phyloP scores from a whole-genome alignment of 2,113 vertebrate species.

The Salvator merianae region DNA sequence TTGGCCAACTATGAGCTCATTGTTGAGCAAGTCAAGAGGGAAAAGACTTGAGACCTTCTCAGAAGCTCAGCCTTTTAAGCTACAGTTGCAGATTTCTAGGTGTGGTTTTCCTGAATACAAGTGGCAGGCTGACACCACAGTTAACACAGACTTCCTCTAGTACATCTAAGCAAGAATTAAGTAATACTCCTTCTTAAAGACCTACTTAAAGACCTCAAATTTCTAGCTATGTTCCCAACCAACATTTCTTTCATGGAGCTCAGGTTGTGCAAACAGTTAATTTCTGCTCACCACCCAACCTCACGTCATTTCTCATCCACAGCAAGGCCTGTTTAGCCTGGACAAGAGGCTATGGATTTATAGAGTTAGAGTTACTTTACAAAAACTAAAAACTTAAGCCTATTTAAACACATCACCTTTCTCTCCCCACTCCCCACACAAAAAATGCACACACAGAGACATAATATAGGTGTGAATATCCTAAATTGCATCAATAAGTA shows the following conservation, averaged over 20 bases:
- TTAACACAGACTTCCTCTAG: neutral
- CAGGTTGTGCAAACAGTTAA: too few relatives aligned
- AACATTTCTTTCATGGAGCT: neutral
- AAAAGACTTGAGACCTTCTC: neutral
- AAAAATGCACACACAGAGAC: constrained; percentile 65
- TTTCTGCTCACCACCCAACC: neutral
- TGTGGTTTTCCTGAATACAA: neutral
- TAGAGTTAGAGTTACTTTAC: constrained; percentile 72
- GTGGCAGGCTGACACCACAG: neutral
- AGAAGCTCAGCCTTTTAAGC: neutral
- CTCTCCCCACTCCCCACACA: constrained; percentile 42
- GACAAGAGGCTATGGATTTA: constrained; percentile 72
- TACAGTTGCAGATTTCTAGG: neutral
- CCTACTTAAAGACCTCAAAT: neutral
- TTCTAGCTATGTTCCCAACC: neutral
- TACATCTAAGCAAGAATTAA: neutral
- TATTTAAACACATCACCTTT: neutral
- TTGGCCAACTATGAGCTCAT: neutral
- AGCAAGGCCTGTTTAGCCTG: constrained; percentile 71
- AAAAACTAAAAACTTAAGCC: constrained; percentile 54
- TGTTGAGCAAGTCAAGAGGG: neutral
- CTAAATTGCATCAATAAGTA: constrained; percentile 76
- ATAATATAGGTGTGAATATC: constrained; percentile 62
- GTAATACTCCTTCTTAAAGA: neutral
- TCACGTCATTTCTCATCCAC: constrained; percentile 57